Base-by-base conservation (phyloP, 1,140 invertebrate genomes). In the Goniozus legneri region DNA sequence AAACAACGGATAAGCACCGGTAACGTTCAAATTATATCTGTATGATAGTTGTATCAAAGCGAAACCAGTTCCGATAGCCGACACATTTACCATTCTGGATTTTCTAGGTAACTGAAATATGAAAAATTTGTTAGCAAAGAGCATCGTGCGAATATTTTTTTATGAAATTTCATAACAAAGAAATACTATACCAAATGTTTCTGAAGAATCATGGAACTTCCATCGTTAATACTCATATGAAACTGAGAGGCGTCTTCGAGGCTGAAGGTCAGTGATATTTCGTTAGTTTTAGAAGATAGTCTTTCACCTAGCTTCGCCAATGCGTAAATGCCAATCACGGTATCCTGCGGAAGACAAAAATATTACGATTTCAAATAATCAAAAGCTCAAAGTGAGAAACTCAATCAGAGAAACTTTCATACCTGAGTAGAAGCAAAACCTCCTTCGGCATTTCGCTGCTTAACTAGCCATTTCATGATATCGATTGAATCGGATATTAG, bases 1-100 rank as follows among this genome's bases (percentile, higher is more conserved):
- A 69, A 95, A 97, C 14, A 92, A 77, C 2, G 93, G 92, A 83
- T 88, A 91, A 13, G 91, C 85, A 8, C 87, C 90, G 13, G 92
- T 93, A 3, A 94, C 90, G 69, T 93, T 92, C 22, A 92, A 81
- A 69, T 92, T 90, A 62, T 93, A 94, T 35, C 79, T 80, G 57
- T 89, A 92, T 2, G 84, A 85, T 1, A 97, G 81, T 69, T 93
- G 91, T 22, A 93, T 79, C 33, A 96, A 67, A 0, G 85, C 90
- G 62, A 95, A 83, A 24, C 95, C 95, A 22, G 77, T 81, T 7
- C 95, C 95, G 21, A 80, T 81, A 0, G 89, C 91, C 16, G 82
- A 80, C 10, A 91, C 76, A 19, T 82, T 82, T 0, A 90, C 65
- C 2, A 75, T 54, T 10, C 77, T 61, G 1, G 76, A 77, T 56